Evolutionary conservation across 2,113 vertebrate species (phyloP).

Genomic region (Eudorcas thomsonii): DNA sequence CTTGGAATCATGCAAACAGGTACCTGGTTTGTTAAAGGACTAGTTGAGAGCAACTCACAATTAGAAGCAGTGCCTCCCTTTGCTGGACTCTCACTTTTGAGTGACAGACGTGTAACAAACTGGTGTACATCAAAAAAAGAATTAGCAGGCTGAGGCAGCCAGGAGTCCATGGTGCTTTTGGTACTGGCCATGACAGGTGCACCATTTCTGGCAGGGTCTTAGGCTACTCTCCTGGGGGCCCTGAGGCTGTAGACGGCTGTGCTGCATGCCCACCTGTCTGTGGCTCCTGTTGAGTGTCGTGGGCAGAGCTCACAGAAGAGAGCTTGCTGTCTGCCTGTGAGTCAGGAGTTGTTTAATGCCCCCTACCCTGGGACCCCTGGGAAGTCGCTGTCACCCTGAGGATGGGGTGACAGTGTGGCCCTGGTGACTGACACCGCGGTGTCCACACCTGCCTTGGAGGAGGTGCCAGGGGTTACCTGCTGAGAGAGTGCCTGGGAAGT

Average conservation of each 20-base stretch:
- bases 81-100: background rate
- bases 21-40: conserved; percentile 34
- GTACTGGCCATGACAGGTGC: rapidly evolving
- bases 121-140: background rate
- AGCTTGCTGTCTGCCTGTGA: background rate
- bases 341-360: background rate
- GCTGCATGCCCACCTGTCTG: background rate
- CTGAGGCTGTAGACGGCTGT: background rate
- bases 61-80: background rate
- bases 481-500: background rate
- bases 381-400: too few relatives aligned
- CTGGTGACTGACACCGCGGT: background rate
- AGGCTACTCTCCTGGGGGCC: background rate
- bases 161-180: background rate
- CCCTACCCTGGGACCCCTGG: background rate
- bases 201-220: background rate
- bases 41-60: rapidly evolving
- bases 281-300: background rate
- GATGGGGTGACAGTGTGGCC: background rate
- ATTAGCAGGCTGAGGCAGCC: too few relatives aligned
- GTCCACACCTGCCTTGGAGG: background rate
- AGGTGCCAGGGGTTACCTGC: background rate
- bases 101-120: background rate
- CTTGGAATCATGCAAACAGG: conserved; percentile 85
- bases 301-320: background rate